Evolutionary conservation across 2,888 invertebrate genomes (phyloP).

Genomic region (Harpalus rufipes): DNA sequence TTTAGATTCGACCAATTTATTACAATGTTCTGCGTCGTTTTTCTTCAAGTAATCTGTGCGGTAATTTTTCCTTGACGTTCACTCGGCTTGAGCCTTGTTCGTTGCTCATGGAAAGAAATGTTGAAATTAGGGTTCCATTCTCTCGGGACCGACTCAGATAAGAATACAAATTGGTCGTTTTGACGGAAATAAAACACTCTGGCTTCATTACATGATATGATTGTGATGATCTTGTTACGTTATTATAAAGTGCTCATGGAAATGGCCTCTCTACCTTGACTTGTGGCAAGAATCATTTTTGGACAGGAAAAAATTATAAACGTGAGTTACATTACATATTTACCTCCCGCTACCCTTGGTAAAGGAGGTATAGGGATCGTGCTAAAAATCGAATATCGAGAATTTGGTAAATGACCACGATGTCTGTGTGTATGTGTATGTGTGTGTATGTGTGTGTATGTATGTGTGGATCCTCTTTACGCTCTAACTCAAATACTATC

Average conservation of each 20-base stretch:
- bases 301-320: too few relatives aligned
- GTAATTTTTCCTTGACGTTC: slow-evolving; percentile 49
- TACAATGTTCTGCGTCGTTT: slow-evolving; percentile 52
- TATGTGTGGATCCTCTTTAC: too few relatives aligned
- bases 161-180: slow-evolving; percentile 54
- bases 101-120: slow-evolving; percentile 30
- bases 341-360: too few relatives aligned
- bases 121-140: slow-evolving; percentile 52
- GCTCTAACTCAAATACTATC: too few relatives aligned
- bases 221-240: slow-evolving; percentile 15
- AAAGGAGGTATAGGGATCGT: too few relatives aligned
- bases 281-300: not conserved
- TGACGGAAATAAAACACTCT: slow-evolving; percentile 31
- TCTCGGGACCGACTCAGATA: slow-evolving; percentile 34
- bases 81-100: slow-evolving; percentile 16
- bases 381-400: too few relatives aligned
- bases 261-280: not conserved
- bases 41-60: slow-evolving; percentile 56
- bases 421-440: too few relatives aligned
- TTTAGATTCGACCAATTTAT: slow-evolving; percentile 61
- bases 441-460: too few relatives aligned
- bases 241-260: not conserved
- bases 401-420: too few relatives aligned
- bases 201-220: slow-evolving; percentile 9
- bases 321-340: too few relatives aligned